Conservation (phyloP, 2,797 vertebrate species). For the Gorsachius magnificus region DNA sequence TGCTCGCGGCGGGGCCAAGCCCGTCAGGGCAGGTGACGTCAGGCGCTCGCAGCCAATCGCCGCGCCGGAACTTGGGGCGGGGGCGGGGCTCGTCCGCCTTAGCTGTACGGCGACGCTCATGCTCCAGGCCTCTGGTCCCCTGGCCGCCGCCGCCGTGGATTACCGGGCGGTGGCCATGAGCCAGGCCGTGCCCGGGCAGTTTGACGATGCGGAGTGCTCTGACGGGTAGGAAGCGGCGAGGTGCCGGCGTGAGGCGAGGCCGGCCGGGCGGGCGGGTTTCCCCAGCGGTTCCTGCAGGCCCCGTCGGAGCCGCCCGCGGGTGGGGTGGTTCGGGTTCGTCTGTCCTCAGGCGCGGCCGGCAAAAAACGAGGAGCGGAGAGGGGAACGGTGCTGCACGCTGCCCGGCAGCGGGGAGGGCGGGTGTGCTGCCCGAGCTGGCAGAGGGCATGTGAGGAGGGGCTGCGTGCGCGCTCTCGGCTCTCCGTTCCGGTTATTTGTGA, state of each 20-base stretch:
- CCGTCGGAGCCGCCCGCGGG: background rate
- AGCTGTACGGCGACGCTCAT: rapidly evolving
- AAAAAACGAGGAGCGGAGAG: background rate
- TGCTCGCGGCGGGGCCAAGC: background rate
- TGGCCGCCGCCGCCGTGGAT: conserved; percentile 28
- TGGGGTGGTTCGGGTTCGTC: no score
- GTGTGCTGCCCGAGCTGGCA: rapidly evolving
- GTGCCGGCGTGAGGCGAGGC: background rate
- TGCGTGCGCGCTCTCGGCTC: no score
- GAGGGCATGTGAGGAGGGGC: rapidly evolving
- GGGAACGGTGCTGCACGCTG: rapidly evolving
- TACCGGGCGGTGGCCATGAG: conserved; percentile 65
- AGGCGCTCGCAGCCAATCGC: background rate
- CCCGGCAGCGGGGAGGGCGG: background rate
- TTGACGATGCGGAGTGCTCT: conserved; percentile 85
- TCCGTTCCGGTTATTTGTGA: rapidly evolving
- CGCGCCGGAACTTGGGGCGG: background rate
- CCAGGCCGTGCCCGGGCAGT: conserved; percentile 84
- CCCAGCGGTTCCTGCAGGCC: background rate
- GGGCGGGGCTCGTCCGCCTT: rapidly evolving
- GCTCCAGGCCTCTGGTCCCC: background rate
- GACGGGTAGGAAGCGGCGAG: conserved; percentile 69
- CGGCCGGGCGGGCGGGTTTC: no score
- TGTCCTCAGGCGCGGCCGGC: background rate
- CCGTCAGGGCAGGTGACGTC: rapidly evolving